Evolutionary conservation across 2,888 invertebrate species (phyloP), one percentile per base, ranked within the genome.

Genomic region (Athalia circularis): DNA sequence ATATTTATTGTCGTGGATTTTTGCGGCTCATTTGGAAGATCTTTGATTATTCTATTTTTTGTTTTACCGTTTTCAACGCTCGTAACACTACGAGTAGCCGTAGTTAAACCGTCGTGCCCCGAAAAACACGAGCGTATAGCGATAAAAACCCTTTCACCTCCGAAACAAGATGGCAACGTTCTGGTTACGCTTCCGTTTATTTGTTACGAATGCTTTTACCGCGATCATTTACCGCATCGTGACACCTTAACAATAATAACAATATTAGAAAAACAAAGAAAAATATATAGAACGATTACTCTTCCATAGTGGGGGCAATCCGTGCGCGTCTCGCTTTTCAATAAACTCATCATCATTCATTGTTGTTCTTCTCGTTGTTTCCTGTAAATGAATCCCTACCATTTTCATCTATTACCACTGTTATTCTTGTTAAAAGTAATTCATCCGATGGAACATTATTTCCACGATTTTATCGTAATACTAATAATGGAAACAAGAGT

Each of bases 71-170:
- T 54, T 54, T n/a, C 4, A n/a, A 9, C n/a, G 54, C n/a, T 54
- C 54, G 54, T 6, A n/a, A 54, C 54, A 9, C 9, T 9, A 9
- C 54, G n/a, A 54, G 54, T 0, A 15, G 15, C 62, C 15, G 13
- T 13, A 15, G 8, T 54, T n/a, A n/a, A n/a, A 9, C 29, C 15
- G 62, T 13, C 11, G 62, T 62, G 62, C 15, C 15, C 62, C 62
- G 15, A 62, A 62, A 62, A 62, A 29, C 15, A 62, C 62, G 52
- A 29, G 52, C 29, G 29, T 4, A n/a, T 54, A 11, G 29, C 29
- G 54, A 29, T 68, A n/a, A 68, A 68, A 54, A 68, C 52, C 68
- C 68, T 68, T 68, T 68, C 68, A 68, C 68, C 3, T 68, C 29
- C 68, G 68, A 52, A 15, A 52, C 68, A 68, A 68, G 29, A 68